Evolutionary conservation across 2,113 vertebrate species (phyloP), one percentile per base, ranked within the genome.

Genomic region (Campylorhamphus procurvoides): DNA sequence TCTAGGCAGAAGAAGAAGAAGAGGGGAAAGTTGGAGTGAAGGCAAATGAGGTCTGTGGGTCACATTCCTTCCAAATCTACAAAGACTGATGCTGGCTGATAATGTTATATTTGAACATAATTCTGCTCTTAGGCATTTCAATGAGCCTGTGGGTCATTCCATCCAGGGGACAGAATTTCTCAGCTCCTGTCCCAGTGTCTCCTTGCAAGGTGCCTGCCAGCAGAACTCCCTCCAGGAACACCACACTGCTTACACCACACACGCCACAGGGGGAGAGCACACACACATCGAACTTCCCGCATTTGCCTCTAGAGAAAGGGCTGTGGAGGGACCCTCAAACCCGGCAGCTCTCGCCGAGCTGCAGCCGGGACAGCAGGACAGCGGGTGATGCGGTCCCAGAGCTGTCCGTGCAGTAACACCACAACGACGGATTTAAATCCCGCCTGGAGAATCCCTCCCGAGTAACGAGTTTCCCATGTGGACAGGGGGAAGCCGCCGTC

Each of bases 181-280:
- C 82, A 17, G 29, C 78, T 90, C 68, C 33, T 31, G 20, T 27
- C 56, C 82, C 53, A 12, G 49, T 25, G 53, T 53, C 83, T 75
- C 79, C 5, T 6, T 24, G 74, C 94, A 72, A 40, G 87, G 69
- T 15, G 52, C 74, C 18, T 42, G 64, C 59, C 81, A 89, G 77
- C 66, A 67, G 59, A 64, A 14, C 44, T 9, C 11, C 68, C 50
- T 9, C 68, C 72, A 9, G 24, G 58, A 76, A 64, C 86, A 23
- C 55, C 18, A 17, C 49, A 3, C 44, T 15, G 6, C 82, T 72
- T 20, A 35, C 62, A 35, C 62, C 42, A 20, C 64, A 80, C 72
- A 31, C 1, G 46, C 40, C 40, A 17, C 69, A 7, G 12, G 1
- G 5, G 0, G 78, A 1, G 15, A 3, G 1, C 1, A 4, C 58